These are phyloP conservation scores for Dendrocincla tyrannina DNA, from an alignment of 2,797 vertebrate species.

Conservation along the genomic window DNA sequence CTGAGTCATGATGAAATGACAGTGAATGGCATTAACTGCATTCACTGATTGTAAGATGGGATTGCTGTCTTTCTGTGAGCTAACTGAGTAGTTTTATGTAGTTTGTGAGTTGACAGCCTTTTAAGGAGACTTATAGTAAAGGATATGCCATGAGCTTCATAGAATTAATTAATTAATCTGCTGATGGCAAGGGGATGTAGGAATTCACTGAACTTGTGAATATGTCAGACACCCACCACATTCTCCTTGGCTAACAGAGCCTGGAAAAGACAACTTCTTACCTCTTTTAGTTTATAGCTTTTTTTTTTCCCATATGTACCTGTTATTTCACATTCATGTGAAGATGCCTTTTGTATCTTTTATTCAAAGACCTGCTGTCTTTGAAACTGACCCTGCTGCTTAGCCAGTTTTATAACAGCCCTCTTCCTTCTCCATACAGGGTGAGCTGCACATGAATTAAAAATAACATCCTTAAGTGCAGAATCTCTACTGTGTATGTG, in stretches of 20 bases:
- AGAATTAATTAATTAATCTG: background rate
- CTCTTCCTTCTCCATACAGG: background rate
- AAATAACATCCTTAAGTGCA: conserved; percentile 35
- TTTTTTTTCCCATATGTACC: background rate
- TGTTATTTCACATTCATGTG: background rate
- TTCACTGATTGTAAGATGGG: background rate
- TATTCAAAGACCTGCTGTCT: background rate
- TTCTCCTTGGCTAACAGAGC: background rate
- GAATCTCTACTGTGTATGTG: background rate
- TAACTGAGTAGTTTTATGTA: background rate
- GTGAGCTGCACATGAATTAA: conserved; percentile 35
- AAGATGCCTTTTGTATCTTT: background rate
- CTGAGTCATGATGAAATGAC: background rate
- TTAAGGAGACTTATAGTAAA: background rate
- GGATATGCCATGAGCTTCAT: background rate
- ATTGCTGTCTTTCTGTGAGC: background rate
- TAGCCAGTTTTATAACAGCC: background rate
- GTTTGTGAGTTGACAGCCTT: background rate
- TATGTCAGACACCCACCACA: background rate
- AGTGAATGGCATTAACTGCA: background rate
- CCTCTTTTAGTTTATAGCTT: background rate
- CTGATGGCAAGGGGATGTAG: background rate
- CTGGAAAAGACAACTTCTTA: background rate
- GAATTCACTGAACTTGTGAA: background rate
- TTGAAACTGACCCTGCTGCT: background rate